Evolutionary conservation across 2,888 invertebrate genomes (phyloP).

Genomic region (Leucoptera coffeella): DNA sequence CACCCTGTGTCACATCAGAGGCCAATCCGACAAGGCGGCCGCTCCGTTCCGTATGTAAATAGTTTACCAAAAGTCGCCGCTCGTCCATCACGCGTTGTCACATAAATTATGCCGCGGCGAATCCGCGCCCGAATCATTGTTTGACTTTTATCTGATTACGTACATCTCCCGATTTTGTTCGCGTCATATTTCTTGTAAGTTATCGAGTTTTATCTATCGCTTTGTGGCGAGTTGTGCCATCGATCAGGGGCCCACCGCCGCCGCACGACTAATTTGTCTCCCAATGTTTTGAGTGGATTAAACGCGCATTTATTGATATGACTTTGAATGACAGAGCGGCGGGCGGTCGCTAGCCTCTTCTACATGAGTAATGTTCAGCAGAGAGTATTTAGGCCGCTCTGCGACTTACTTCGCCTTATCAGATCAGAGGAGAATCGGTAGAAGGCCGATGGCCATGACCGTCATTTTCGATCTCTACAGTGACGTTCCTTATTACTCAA

Average conservation of each 20-base stretch:
- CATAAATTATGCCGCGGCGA: slow-evolving; percentile 55
- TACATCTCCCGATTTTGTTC: slow-evolving; percentile 54
- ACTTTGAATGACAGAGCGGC: no score
- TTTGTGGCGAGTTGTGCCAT: slow-evolving; percentile 47
- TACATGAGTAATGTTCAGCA: slow-evolving; percentile 32
- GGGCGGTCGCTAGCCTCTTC: slow-evolving; percentile 20
- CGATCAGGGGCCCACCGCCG: slow-evolving; percentile 40
- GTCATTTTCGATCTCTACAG: no score
- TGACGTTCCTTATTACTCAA: no score
- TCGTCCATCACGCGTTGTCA: slow-evolving; percentile 53
- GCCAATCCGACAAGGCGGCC: slow-evolving; percentile 46
- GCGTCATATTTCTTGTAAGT: slow-evolving; percentile 52
- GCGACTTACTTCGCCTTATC: slow-evolving; percentile 45
- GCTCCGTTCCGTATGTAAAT: slow-evolving; percentile 45
- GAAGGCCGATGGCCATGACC: not conserved
- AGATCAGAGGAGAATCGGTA: slow-evolving; percentile 15
- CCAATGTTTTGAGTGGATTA: slow-evolving; percentile 51
- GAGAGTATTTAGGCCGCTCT: slow-evolving; percentile 42
- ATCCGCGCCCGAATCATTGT: slow-evolving; percentile 54
- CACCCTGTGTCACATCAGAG: slow-evolving; percentile 48
- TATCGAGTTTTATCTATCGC: slow-evolving; percentile 52
- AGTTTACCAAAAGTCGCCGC: slow-evolving; percentile 53
- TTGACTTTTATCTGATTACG: slow-evolving; percentile 55
- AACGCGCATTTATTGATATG: no score
- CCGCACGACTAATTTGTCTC: slow-evolving; percentile 45